Evolutionary conservation across 2,113 vertebrate species (phyloP).

Genomic region (Sphaerodactylus townsendi): DNA sequence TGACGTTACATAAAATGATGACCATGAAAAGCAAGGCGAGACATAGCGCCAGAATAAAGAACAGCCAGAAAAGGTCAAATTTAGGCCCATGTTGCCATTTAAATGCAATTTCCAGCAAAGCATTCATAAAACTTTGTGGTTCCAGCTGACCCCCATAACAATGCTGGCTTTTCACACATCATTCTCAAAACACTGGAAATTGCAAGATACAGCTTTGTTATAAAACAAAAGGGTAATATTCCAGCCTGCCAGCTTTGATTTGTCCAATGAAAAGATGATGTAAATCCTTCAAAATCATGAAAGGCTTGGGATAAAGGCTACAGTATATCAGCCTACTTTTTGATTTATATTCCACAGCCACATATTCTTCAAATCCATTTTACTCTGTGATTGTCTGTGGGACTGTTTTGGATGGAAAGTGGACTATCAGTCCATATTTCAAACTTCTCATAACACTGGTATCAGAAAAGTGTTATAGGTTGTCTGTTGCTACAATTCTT

Average conservation of each 20-base stretch:
- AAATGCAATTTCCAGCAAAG: slow-evolving; percentile 3
- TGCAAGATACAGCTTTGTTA: not conserved
- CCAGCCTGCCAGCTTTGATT: slow-evolving; percentile 1
- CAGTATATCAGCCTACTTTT: not conserved
- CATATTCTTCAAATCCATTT: not conserved
- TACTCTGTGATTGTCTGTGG: not conserved
- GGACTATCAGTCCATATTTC: not conserved
- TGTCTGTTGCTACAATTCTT: too few species aligned
- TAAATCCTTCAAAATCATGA: slow-evolving; percentile 12
- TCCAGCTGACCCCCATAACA: slow-evolving; percentile 8
- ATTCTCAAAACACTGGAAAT: not conserved
- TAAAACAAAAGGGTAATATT: not conserved
- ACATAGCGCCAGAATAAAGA: slow-evolving; percentile 11
- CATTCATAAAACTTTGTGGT: not conserved
- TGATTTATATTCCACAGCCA: slow-evolving; percentile 21
- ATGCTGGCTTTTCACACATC: slow-evolving; percentile 7
- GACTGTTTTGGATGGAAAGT: not conserved
- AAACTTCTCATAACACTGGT: not conserved
- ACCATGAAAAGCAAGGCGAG: slow-evolving; percentile 5
- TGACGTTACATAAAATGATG: not conserved
- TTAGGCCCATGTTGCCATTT: slow-evolving; percentile 15
- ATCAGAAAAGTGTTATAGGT: too few species aligned
- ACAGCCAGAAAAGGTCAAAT: slow-evolving; percentile 10
- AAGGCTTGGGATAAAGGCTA: not conserved
- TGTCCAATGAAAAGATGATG: slow-evolving; percentile 10